Evolutionary conservation across 1,140 invertebrate species (phyloP), one percentile per base, ranked within the genome.

Genomic region (Drosophila sproati): DNA sequence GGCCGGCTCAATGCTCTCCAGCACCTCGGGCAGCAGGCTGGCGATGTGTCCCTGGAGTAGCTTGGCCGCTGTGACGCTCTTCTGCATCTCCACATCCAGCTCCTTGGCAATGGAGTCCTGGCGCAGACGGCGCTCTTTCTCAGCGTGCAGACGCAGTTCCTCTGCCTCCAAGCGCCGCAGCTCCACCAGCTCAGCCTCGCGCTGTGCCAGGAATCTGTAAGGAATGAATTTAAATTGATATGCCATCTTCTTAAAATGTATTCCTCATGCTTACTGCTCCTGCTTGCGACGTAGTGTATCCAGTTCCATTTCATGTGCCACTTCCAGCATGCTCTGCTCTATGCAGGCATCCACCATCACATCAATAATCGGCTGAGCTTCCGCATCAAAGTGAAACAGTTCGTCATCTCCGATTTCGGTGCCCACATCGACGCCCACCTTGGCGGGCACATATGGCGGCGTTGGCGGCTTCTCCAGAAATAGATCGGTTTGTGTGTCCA

Each of bases 381-480:
- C 97, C 78, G 95, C 93, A 93, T 98, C 97, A 93, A 97, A 98
- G 93, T 98, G 96, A 93, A 96, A 97, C n/a, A 97, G 93, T 95
- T 98, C 97, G 61, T 97, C 97, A 3, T 97, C 96, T 78, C 95
- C 95, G 51, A 98, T 98, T 93, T 98, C 97, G 28, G 98, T 98
- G 72, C 93, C 93, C 2, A 94, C 95, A 93, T 98, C 97, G 32
- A 95, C 93, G 32, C 97, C 97, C 67, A 95, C 95, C 93, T 96
- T 97, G 43, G 95, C 94, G 5, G 96, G 96, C 73, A 95, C 95
- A 91, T 96, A 97, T 3, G 95, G 91, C 0, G 97, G 97, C 5
- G 95, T 94, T 35, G 94, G 93, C 2, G 97, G 97, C 78, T 96
- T 94, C 87, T 98, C 97, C 29, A 96, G 91, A 92, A 97, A 97